A percentile compares a stretch with the other conserved stretches of the same genome.
Evolutionary conservation across 2,888 invertebrate species (phyloP).

Genomic region (Ceraclea dissimilis): DNA sequence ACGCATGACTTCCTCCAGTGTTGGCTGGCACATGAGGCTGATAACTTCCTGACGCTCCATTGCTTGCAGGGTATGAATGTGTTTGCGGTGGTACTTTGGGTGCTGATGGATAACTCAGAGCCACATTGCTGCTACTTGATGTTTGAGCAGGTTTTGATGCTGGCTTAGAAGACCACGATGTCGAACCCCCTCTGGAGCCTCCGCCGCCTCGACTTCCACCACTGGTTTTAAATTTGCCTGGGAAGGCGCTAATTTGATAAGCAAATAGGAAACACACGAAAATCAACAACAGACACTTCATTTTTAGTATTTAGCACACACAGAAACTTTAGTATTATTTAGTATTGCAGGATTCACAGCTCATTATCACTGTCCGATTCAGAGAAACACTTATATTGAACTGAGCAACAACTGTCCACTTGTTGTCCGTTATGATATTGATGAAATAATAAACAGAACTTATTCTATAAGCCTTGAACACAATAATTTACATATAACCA

Average conservation of each 20-base stretch:
- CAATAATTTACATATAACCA: no score
- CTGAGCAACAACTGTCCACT: no score
- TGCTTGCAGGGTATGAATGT: conserved; percentile 4
- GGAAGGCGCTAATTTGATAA: not conserved
- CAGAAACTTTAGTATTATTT: not conserved
- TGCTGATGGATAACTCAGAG: not conserved
- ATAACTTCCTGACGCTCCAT: conserved; percentile 7
- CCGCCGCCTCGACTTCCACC: conserved; percentile 4
- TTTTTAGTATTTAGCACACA: not conserved
- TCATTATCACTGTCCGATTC: no score
- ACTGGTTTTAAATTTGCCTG: conserved; percentile 1
- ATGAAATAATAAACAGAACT: no score
- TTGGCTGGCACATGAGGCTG: not conserved
- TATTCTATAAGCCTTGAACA: no score
- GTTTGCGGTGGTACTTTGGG: not conserved
- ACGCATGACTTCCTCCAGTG: not conserved
- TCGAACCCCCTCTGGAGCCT: not conserved
- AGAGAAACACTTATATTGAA: no score
- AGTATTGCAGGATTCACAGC: no score
- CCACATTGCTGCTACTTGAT: not conserved
- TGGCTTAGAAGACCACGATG: not conserved
- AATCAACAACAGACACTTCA: not conserved
- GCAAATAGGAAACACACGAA: not conserved
- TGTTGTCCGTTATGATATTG: no score
- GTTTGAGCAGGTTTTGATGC: not conserved